These are phyloP conservation scores for Euglossa dilemma DNA, from an alignment of 1,140 invertebrate species.

Conservation along the genomic window DNA sequence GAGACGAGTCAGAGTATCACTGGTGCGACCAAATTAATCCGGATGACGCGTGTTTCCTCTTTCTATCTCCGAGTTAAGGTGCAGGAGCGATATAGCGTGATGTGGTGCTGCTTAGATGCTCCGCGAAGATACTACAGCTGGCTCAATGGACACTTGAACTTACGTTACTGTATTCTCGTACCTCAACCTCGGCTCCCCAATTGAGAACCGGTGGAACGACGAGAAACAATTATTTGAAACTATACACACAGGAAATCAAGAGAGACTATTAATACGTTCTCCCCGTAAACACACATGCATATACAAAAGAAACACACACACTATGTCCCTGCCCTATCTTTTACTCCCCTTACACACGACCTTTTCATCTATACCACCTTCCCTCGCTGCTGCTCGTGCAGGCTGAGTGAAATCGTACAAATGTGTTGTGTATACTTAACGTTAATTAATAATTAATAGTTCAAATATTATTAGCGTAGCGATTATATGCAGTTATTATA, in stretches of 20 bases:
- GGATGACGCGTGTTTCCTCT: slow-evolving; percentile 47
- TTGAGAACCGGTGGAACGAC: slow-evolving; percentile 30
- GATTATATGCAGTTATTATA: slow-evolving; percentile 69
- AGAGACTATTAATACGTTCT: slow-evolving; percentile 53
- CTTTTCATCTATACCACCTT: slow-evolving; percentile 56
- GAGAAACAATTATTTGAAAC: slow-evolving; percentile 42
- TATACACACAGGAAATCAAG: slow-evolving; percentile 41
- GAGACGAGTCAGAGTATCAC: slow-evolving; percentile 35
- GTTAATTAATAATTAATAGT: slow-evolving; percentile 80
- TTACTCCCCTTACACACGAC: slow-evolving; percentile 12
- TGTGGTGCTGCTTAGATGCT: slow-evolving; percentile 56
- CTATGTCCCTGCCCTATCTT: slow-evolving; percentile 4
- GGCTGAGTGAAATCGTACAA: slow-evolving; percentile 81
- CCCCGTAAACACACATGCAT: slow-evolving; percentile 11
- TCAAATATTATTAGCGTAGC: slow-evolving; percentile 75
- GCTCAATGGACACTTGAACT: slow-evolving; percentile 60
- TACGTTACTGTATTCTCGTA: slow-evolving; percentile 51
- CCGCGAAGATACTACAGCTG: slow-evolving; percentile 44
- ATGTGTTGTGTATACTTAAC: slow-evolving; percentile 82
- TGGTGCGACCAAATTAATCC: slow-evolving; percentile 56
- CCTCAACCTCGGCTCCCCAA: slow-evolving; percentile 28
- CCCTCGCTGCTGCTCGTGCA: slow-evolving; percentile 71
- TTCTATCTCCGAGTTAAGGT: slow-evolving; percentile 50
- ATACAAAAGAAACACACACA: slow-evolving; percentile 11
- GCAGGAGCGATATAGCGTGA: slow-evolving; percentile 49